Conservation (phyloP, 2,888 invertebrate species). For the Cephus sareptanus region DNA sequence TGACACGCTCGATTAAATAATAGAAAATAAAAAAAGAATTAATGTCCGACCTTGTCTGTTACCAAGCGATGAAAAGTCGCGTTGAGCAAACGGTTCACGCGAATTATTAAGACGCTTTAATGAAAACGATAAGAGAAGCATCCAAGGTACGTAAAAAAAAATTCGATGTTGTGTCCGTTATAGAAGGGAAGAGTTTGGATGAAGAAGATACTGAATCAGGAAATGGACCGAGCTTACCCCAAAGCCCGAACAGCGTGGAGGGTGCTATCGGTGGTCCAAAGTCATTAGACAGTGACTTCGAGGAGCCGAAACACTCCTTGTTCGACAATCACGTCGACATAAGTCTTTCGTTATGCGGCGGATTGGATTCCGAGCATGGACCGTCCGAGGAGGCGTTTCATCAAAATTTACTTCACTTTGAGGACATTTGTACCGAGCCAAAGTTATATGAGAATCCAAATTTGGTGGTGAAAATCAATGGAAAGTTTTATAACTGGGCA, state of each 20-base stretch:
- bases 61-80: not conserved
- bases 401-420: slow-evolving; percentile 69
- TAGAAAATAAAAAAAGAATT: not conserved
- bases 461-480: slow-evolving; percentile 86
- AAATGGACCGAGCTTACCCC: slow-evolving; percentile 94
- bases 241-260: slow-evolving; percentile 91
- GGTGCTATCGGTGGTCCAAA: slow-evolving; percentile 76
- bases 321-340: slow-evolving; percentile 69
- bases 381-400: slow-evolving; percentile 74
- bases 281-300: slow-evolving; percentile 86
- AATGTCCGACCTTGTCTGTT: not conserved
- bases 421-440: slow-evolving; percentile 77
- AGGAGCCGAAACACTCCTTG: slow-evolving; percentile 73
- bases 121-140: not conserved
- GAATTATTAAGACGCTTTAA: not conserved
- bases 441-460: slow-evolving; percentile 82
- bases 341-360: slow-evolving; percentile 83
- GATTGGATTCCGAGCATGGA: slow-evolving; percentile 68
- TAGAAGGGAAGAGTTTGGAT: slow-evolving; percentile 68
- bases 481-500: slow-evolving; percentile 91
- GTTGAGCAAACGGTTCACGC: not conserved
- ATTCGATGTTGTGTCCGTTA: slow-evolving; percentile 18
- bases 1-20: not conserved
- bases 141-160: not conserved
- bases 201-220: slow-evolving; percentile 97